Conservation (phyloP, 2,797 vertebrate species). For the Peromyscus attwateri region DNA sequence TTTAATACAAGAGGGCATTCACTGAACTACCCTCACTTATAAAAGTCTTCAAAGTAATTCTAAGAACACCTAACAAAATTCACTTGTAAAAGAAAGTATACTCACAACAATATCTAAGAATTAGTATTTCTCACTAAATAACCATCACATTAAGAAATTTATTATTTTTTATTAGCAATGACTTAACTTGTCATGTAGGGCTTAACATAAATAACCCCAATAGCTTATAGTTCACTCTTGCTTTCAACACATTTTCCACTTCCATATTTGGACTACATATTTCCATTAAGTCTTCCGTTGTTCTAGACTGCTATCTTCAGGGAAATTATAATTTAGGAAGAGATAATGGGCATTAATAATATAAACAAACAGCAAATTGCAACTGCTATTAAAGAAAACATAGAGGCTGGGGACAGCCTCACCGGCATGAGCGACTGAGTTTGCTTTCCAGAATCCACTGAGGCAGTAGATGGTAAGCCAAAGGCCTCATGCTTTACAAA, state of each 20-base stretch:
- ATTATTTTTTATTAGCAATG: constrained; percentile 67
- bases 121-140: constrained; percentile 25
- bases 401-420: background rate
- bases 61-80: constrained; percentile 47
- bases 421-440: background rate
- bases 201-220: constrained; percentile 56
- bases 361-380: background rate
- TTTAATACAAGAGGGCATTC: constrained; percentile 23
- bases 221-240: constrained; percentile 53
- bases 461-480: constrained; percentile 54
- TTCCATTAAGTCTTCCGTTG: background rate
- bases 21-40: constrained; percentile 1
- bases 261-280: constrained; percentile 3
- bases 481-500: constrained; percentile 78
- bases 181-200: background rate
- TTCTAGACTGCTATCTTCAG: background rate
- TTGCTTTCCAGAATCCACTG: background rate
- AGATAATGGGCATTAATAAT: constrained; percentile 27
- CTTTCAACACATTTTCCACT: constrained; percentile 66
- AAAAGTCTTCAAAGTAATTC: constrained; percentile 56
- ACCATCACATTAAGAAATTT: constrained; percentile 40
- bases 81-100: constrained; percentile 60
- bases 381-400: background rate
- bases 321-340: constrained; percentile 13
- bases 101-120: constrained; percentile 60